phyloP scores from a whole-genome alignment of 2,888 invertebrate genomes.

The Apamea monoglypha region DNA sequence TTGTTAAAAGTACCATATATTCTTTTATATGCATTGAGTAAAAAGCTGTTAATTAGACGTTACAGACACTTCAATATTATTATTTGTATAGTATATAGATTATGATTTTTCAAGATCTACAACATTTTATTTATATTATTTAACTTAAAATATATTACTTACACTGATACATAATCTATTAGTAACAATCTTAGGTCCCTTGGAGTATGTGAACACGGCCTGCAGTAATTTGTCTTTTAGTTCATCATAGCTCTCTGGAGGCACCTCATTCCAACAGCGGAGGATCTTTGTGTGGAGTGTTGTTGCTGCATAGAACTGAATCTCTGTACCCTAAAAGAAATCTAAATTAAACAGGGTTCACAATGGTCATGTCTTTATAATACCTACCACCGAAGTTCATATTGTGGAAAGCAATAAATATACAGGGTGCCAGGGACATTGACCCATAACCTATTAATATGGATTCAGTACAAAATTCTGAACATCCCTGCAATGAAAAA shows the following conservation, averaged over 20 bases:
- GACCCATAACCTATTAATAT: background rate
- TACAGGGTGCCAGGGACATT: background rate
- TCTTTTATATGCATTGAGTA: background rate
- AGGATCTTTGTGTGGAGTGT: conserved; percentile 97
- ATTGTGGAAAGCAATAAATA: background rate
- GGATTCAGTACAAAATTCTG: background rate
- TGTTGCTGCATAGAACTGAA: conserved; percentile 98
- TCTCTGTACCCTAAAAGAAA: conserved; percentile 93
- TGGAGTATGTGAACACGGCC: conserved; percentile 93
- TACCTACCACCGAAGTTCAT: background rate
- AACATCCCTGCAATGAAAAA: no score
- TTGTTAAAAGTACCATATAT: no score
- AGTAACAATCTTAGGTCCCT: conserved; percentile 96
- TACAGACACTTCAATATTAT: background rate
- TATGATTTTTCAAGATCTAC: no score
- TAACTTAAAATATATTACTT: conserved; percentile 82
- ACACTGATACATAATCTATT: conserved; percentile 97
- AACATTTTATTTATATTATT: background rate
- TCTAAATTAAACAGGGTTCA: background rate
- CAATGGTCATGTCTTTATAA: background rate
- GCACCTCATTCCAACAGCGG: conserved; percentile 96
- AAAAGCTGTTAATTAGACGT: background rate
- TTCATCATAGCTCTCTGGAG: conserved; percentile 94
- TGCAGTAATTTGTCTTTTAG: conserved; percentile 95
- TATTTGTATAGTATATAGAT: no score